phyloP scores from a whole-genome alignment of 2,113 vertebrate species.

The Australoheros scitulus region DNA sequence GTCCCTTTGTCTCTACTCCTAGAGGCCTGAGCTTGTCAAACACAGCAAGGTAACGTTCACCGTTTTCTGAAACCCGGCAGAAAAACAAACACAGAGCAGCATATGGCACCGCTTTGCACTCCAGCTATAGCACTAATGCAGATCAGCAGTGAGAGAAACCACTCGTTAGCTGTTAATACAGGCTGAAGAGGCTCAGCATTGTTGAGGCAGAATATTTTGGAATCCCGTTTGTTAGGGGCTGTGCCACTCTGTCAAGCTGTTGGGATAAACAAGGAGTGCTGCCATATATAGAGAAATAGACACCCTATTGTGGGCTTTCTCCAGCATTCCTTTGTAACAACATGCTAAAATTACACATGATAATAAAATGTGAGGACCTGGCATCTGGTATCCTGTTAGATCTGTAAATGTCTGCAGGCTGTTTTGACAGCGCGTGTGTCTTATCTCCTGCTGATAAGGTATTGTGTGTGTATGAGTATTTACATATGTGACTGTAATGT shows the following conservation, averaged over 20 bases:
- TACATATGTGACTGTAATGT: background rate
- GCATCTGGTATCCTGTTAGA: slow-evolving; percentile 1
- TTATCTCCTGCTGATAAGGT: slow-evolving; percentile 1
- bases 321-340: background rate
- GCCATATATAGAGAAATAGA: slow-evolving; percentile 29
- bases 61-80: slow-evolving; percentile 30
- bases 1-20: background rate
- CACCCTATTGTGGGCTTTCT: background rate
- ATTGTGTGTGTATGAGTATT: background rate
- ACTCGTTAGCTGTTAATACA: slow-evolving; percentile 16
- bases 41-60: slow-evolving; percentile 3
- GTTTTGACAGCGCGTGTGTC: background rate
- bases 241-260: background rate
- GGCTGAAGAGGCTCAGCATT: slow-evolving; percentile 32
- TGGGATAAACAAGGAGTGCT: background rate
- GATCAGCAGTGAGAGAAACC: slow-evolving; percentile 16
- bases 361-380: slow-evolving; percentile 14
- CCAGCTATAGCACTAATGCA: slow-evolving; percentile 2
- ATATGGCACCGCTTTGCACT: background rate
- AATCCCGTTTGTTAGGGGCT: slow-evolving; percentile 30
- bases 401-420: slow-evolving; percentile 26
- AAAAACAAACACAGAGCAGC: slow-evolving; percentile 27
- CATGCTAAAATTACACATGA: slow-evolving; percentile 13
- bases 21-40: background rate
- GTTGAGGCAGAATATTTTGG: slow-evolving; percentile 32